These are phyloP conservation scores for Xenops minutus DNA, from an alignment of 2,797 vertebrate genomes.

Conservation along the genomic window DNA sequence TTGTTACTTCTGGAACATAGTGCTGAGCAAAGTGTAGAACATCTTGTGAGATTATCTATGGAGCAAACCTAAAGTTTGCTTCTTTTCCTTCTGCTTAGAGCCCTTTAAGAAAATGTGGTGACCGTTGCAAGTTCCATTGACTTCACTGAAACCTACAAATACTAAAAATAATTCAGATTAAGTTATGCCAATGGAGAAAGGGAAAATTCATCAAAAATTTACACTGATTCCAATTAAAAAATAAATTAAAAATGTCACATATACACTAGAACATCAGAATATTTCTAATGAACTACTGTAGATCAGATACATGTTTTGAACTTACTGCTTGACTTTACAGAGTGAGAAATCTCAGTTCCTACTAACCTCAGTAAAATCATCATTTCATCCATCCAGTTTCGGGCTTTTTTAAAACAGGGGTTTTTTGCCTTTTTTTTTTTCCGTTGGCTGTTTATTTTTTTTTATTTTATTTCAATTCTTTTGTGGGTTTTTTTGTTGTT, in stretches of 20 bases:
- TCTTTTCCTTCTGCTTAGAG: neutral
- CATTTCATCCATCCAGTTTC: neutral
- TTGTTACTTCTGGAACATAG: neutral
- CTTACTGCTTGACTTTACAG: neutral
- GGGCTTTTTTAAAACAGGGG: neutral
- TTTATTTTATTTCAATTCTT: neutral
- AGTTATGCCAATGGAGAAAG: neutral
- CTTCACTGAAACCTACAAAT: neutral
- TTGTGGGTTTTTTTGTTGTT: neutral
- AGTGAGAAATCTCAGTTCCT: neutral
- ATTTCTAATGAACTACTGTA: neutral
- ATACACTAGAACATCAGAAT: neutral
- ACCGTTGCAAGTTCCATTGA: neutral
- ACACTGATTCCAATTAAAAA: neutral
- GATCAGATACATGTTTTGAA: neutral
- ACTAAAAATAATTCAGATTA: neutral
- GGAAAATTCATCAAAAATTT: neutral
- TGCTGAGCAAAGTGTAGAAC: neutral
- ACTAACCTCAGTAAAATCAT: neutral
- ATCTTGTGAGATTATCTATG: neutral
- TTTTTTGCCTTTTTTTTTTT: too few species aligned
- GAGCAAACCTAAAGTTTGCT: neutral
- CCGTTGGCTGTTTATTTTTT: too few species aligned
- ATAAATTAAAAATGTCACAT: neutral
- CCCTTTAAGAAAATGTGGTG: neutral